Evolutionary conservation across 2,797 vertebrate genomes (phyloP).

Genomic region (Malacoraja senta): DNA sequence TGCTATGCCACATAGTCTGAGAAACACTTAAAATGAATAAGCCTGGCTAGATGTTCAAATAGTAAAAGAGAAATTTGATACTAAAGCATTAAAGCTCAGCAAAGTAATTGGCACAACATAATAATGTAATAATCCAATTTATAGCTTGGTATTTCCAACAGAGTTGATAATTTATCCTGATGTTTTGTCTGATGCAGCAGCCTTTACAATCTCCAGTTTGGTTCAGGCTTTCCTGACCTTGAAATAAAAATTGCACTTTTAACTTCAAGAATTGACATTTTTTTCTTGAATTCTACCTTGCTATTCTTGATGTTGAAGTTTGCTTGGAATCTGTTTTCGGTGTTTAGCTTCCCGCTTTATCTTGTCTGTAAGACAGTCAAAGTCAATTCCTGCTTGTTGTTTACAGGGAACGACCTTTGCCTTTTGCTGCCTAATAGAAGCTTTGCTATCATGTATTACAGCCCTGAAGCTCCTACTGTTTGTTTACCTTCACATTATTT

Average conservation of each 20-base stretch:
- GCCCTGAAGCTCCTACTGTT: background rate
- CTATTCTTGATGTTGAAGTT: background rate
- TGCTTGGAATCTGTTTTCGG: background rate
- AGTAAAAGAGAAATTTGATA: background rate
- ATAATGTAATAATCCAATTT: background rate
- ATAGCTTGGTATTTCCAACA: background rate
- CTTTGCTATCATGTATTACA: background rate
- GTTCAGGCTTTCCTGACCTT: background rate
- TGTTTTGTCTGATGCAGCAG: background rate
- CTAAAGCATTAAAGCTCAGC: background rate
- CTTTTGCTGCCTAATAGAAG: background rate
- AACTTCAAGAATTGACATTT: background rate
- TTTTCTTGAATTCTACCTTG: background rate
- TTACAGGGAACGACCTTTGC: conserved; percentile 1
- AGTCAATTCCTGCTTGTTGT: background rate
- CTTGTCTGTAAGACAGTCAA: background rate
- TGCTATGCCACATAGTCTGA: background rate
- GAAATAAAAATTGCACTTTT: background rate
- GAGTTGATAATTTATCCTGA: background rate
- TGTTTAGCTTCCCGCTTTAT: background rate
- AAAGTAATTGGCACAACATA: background rate
- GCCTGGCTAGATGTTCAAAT: background rate
- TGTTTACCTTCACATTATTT: background rate
- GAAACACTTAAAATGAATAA: background rate
- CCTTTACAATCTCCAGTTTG: background rate